Evolutionary conservation across 2,113 vertebrate genomes (phyloP), one percentile per base, ranked within the genome.

Genomic region (Archocentrus centrarchus): DNA sequence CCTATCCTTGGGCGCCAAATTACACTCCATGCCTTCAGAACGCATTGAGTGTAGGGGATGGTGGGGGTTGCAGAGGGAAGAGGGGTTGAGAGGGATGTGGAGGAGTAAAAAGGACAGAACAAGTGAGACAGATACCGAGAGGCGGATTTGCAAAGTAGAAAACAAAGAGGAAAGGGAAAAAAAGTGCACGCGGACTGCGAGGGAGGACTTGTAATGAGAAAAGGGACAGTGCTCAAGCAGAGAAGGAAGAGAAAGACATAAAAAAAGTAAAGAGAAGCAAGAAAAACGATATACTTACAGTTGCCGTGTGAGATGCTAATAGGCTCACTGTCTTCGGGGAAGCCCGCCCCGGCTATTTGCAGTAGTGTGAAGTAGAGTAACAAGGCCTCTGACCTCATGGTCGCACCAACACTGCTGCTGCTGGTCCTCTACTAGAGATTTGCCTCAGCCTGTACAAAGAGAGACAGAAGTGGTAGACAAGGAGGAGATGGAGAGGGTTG

Each of bases 221-320:
- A 62, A 35, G 18, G 70, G 75, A 76, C 4, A 14, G 50, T 30
- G 39, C 41, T 24, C 13, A 50, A 47, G 61, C 47, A 63, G 11
- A 63, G 75, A 80, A 82, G 1, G 27, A 73, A 30, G 6, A 41
- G 61, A 70, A n/a, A 63, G 35, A 30, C 50, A 13, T n/a, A 70
- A 61, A 64, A 59, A 77, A 79, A 82, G 35, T 9, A 24, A 79
- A 27, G 35, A n/a, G 30, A 59, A 62, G 68, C 55, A 82, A 57
- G 35, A 22, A 84, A 7, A 70, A 60, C 6, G 4, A 88, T 89
- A 63, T 95, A 99, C 98, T 99, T 93, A 99, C 98, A 99, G 97
- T 99, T 99, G 96, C 97, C 97, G 96, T 99, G 98, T 92, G 98
- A 98, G 96, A 99, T 98, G 96, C 97, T 99, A 97, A 99, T 99